These are phyloP conservation scores for Stegodyphus dumicola DNA, from an alignment of 1,140 invertebrate species.

Conservation along the genomic window DNA sequence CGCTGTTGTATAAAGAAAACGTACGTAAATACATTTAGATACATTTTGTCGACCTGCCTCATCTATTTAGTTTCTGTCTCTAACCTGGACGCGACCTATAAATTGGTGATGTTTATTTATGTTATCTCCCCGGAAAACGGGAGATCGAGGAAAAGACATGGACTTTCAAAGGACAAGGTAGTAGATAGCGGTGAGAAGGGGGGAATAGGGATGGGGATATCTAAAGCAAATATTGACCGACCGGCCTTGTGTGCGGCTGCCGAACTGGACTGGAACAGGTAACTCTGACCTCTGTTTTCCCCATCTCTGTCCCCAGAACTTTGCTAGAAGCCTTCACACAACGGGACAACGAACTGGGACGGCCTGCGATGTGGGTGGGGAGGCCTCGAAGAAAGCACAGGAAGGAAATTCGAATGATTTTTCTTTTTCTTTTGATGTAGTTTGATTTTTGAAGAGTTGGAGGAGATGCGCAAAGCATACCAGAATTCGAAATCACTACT, in stretches of 20 bases:
- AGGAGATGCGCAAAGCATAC: not conserved
- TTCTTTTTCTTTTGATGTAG: not conserved
- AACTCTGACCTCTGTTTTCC: slow-evolving; percentile 21
- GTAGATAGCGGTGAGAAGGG: not conserved
- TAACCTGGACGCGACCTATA: slow-evolving; percentile 3
- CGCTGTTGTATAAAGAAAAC: too few species aligned
- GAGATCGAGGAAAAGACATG: slow-evolving; percentile 29
- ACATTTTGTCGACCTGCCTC: too few species aligned
- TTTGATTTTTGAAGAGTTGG: not conserved
- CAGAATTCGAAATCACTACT: too few species aligned
- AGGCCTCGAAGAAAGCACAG: slow-evolving; percentile 15
- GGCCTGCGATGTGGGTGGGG: slow-evolving; percentile 25
- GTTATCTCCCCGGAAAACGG: slow-evolving; percentile 4
- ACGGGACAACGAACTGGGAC: slow-evolving; percentile 18
- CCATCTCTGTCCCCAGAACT: not conserved
- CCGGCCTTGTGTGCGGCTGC: slow-evolving; percentile 22
- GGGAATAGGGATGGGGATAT: not conserved
- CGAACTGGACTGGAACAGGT: slow-evolving; percentile 28
- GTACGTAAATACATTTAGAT: too few species aligned
- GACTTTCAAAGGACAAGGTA: slow-evolving; percentile 6
- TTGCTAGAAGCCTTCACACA: too few species aligned
- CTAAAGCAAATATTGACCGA: slow-evolving; percentile 44
- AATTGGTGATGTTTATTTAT: not conserved
- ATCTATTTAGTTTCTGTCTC: too few species aligned
- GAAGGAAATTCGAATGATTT: not conserved